A percentile compares a stretch with the other conserved stretches of the same genome.
Evolutionary conservation across 2,113 vertebrate species (phyloP).

Genomic region (Pangasianodon gigas): DNA sequence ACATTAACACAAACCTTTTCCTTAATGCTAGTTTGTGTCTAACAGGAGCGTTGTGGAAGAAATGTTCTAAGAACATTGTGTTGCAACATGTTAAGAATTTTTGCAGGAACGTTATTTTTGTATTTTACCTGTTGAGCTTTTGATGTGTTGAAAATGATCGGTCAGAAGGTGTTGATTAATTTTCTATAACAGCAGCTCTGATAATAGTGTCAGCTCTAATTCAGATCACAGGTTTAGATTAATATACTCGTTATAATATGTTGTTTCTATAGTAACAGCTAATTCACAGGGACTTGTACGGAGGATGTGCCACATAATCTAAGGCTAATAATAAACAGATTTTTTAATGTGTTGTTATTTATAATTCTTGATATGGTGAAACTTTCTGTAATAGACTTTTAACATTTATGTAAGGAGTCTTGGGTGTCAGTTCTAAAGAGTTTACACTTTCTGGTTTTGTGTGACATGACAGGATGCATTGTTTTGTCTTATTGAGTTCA

Average conservation of each 20-base stretch:
- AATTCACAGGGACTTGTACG: background rate
- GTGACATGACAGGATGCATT: background rate
- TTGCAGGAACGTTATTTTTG: background rate
- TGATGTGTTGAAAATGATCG: background rate
- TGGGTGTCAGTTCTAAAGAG: background rate
- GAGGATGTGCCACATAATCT: background rate
- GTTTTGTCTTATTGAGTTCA: background rate
- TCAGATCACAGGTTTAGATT: background rate
- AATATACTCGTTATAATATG: background rate
- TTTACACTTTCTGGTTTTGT: background rate
- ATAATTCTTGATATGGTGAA: background rate
- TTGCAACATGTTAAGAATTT: background rate
- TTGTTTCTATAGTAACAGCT: slow-evolving; percentile 20
- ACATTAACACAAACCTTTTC: background rate
- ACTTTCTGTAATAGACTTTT: background rate
- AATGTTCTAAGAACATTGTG: background rate
- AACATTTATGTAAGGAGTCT: background rate
- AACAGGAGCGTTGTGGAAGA: background rate
- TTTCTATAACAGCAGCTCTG: background rate
- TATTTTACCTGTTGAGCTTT: background rate
- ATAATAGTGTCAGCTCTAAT: background rate
- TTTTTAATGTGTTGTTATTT: background rate
- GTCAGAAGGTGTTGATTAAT: background rate
- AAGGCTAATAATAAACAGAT: slow-evolving; percentile 9
- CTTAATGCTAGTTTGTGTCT: background rate